Evolutionary conservation across 2,888 invertebrate genomes (phyloP).

Genomic region (Tetranychus truncatus): DNA sequence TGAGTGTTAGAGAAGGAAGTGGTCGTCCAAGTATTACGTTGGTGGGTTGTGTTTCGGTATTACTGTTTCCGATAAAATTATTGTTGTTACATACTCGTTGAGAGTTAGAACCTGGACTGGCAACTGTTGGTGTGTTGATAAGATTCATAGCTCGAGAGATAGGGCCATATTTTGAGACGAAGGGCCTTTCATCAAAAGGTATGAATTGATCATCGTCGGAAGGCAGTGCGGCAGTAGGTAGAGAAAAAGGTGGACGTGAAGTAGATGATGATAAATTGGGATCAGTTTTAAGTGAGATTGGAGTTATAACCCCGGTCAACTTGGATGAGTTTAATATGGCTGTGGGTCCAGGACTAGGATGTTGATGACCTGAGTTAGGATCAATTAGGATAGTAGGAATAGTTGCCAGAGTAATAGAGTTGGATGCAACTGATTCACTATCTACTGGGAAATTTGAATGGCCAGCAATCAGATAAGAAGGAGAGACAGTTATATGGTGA

Average conservation of each 20-base stretch:
- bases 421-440: neutral
- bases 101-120: slow-evolving; percentile 3
- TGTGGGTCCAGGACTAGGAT: neutral
- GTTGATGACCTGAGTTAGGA: neutral
- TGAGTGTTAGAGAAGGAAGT: slow-evolving; percentile 15
- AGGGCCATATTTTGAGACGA: slow-evolving; percentile 49
- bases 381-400: neutral
- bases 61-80: slow-evolving; percentile 3
- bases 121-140: slow-evolving; percentile 17
- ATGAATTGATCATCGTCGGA: slow-evolving; percentile 44
- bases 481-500: neutral
- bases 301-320: neutral
- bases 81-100: neutral
- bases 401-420: slow-evolving; percentile 1
- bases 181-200: slow-evolving; percentile 44
- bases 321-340: neutral
- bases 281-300: neutral
- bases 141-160: slow-evolving; percentile 38
- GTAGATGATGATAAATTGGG: neutral
- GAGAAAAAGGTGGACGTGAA: neutral
- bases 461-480: neutral
- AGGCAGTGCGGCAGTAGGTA: neutral
- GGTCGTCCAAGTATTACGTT: slow-evolving; percentile 17
- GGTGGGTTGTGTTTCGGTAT: slow-evolving; percentile 14
- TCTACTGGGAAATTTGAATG: neutral